A percentile compares a stretch with the other conserved stretches of the same genome.
Conservation (phyloP, 2,797 vertebrate species). For the Ctenochaetus hawaiiensis region DNA sequence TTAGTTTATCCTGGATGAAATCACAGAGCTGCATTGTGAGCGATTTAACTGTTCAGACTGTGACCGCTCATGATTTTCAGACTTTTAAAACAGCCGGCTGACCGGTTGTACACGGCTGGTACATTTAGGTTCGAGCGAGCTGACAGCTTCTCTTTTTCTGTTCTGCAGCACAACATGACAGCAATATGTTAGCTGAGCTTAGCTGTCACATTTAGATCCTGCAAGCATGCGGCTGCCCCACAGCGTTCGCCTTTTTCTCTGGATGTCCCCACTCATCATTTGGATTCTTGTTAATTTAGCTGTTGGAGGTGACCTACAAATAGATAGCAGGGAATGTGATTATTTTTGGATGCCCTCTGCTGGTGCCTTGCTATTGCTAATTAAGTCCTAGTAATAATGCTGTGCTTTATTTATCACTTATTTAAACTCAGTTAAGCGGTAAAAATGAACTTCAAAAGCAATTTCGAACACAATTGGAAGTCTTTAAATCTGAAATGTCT, state of each 20-base stretch:
- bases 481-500: neutral
- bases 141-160: slow-evolving; percentile 47
- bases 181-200: slow-evolving; percentile 49
- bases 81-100: slow-evolving; percentile 21
- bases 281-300: slow-evolving; percentile 46
- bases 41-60: slow-evolving; percentile 7
- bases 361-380: slow-evolving; percentile 57
- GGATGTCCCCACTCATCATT: slow-evolving; percentile 16
- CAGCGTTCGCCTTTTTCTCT: slow-evolving; percentile 17
- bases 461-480: neutral
- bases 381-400: slow-evolving; percentile 29
- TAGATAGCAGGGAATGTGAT: slow-evolving; percentile 34
- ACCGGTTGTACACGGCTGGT: slow-evolving; percentile 34
- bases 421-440: slow-evolving; percentile 8
- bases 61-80: slow-evolving; percentile 33
- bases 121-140: slow-evolving; percentile 33
- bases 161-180: slow-evolving; percentile 52
- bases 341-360: slow-evolving; percentile 69
- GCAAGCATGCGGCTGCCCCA: slow-evolving; percentile 41
- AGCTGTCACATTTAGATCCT: slow-evolving; percentile 56
- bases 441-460: neutral
- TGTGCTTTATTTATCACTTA: slow-evolving; percentile 22
- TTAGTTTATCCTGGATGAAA: slow-evolving; percentile 12
- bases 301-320: slow-evolving; percentile 47
- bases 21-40: neutral